A percentile compares a stretch with the other conserved stretches of the same genome.
Conservation (phyloP, 2,113 vertebrate genomes). For the Rhabdornis inornatus region DNA sequence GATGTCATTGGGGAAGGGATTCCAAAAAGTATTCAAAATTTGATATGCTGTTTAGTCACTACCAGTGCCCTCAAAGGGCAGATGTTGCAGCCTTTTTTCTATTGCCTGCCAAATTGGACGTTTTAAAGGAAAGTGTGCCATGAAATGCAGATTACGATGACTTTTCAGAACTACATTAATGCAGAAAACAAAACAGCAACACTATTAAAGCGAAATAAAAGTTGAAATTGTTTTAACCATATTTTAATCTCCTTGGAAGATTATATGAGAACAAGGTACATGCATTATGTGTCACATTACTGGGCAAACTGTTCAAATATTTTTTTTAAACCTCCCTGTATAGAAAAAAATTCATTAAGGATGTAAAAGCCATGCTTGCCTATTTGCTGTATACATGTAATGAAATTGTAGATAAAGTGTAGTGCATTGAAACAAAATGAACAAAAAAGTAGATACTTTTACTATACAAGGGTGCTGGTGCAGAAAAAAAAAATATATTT, state of each 20-base stretch:
- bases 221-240: constrained; percentile 72
- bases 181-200: constrained; percentile 73
- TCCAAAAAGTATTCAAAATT: constrained; percentile 80
- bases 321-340: constrained; percentile 86
- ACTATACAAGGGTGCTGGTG: constrained; percentile 89
- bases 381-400: constrained; percentile 92
- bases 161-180: constrained; percentile 69
- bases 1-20: constrained; percentile 78
- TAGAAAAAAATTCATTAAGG: constrained; percentile 85
- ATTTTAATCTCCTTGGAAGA: constrained; percentile 74
- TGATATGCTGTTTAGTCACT: constrained; percentile 75
- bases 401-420: constrained; percentile 91
- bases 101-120: constrained; percentile 77
- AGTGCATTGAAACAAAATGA: constrained; percentile 85
- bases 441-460: constrained; percentile 86
- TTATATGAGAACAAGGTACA: constrained; percentile 82
- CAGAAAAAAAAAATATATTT: constrained; percentile 89
- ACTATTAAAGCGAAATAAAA: constrained; percentile 69
- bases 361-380: constrained; percentile 96
- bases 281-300: constrained; percentile 88
- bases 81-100: constrained; percentile 74
- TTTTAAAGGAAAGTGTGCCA: constrained; percentile 76
- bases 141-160: constrained; percentile 66
- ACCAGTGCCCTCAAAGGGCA: constrained; percentile 77
- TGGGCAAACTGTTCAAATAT: constrained; percentile 85